These are phyloP conservation scores for Drosophila triauraria DNA, from an alignment of 1,140 invertebrate genomes.

Conservation along the genomic window DNA sequence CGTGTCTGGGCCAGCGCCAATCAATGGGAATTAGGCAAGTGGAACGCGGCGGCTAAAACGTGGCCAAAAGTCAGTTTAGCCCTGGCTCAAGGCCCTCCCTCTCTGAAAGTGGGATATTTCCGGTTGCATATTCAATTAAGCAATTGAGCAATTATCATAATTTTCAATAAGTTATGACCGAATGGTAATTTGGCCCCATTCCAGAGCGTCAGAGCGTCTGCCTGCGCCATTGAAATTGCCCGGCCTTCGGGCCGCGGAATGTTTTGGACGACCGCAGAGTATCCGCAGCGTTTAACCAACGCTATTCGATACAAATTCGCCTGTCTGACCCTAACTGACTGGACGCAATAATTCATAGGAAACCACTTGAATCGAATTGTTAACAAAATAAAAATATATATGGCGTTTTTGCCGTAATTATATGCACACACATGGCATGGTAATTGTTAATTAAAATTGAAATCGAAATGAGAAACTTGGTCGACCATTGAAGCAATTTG, in stretches of 20 bases:
- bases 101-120: conserved; percentile 28
- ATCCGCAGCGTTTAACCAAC: conserved; percentile 17
- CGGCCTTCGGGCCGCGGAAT: conserved; percentile 16
- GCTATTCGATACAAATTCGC: conserved; percentile 15
- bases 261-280: conserved; percentile 36
- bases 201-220: conserved; percentile 16
- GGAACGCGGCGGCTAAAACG: conserved; percentile 13
- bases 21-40: conserved; percentile 8
- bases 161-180: conserved; percentile 53
- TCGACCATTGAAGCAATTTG: conserved; percentile 30
- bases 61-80: conserved; percentile 8
- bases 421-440: conserved; percentile 14
- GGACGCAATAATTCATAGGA: conserved; percentile 29
- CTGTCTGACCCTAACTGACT: conserved; percentile 34
- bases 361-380: conserved; percentile 21
- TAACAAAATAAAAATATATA: conserved; percentile 16
- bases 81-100: neutral
- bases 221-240: conserved; percentile 12
- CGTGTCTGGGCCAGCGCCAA: conserved; percentile 40
- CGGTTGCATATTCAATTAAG: conserved; percentile 53
- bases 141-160: conserved; percentile 63
- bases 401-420: conserved; percentile 30
- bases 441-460: conserved; percentile 53
- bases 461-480: conserved; percentile 46
- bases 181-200: conserved; percentile 47